phyloP scores from a whole-genome alignment of 2,113 vertebrate species.

The Aix galericulata region DNA sequence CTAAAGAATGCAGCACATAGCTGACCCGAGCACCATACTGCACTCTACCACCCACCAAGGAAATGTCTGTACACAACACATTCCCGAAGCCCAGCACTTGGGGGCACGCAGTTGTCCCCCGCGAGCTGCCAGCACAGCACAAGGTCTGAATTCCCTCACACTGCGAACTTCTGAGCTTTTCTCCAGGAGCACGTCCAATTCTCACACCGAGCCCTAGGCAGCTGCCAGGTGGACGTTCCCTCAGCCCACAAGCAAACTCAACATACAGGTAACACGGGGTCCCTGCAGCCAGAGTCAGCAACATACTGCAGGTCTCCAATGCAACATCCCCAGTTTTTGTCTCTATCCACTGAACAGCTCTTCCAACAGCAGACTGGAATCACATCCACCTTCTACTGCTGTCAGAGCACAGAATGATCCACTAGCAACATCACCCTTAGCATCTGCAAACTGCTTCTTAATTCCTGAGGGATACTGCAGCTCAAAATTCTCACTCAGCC shows the following conservation, averaged over 20 bases:
- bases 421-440: not conserved
- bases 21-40: not conserved
- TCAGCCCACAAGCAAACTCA: not conserved
- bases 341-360: not conserved
- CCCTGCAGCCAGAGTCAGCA: not conserved
- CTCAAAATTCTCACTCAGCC: not conserved
- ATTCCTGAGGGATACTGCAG: not conserved
- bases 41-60: not conserved
- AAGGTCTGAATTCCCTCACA: not conserved
- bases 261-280: not conserved
- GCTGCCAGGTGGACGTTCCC: not conserved
- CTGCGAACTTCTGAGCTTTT: not conserved
- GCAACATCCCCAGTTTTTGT: not conserved
- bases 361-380: not conserved
- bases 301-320: not conserved
- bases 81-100: not conserved
- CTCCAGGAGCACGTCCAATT: not conserved
- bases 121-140: not conserved
- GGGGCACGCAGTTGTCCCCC: not conserved
- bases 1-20: not conserved
- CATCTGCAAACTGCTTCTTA: not conserved
- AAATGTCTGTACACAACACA: not conserved
- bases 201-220: not conserved
- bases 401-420: not conserved
- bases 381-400: not conserved